These are phyloP conservation scores for Hyposmocoma kahamanoa DNA, from an alignment of 1,140 invertebrate species.

Conservation along the genomic window DNA sequence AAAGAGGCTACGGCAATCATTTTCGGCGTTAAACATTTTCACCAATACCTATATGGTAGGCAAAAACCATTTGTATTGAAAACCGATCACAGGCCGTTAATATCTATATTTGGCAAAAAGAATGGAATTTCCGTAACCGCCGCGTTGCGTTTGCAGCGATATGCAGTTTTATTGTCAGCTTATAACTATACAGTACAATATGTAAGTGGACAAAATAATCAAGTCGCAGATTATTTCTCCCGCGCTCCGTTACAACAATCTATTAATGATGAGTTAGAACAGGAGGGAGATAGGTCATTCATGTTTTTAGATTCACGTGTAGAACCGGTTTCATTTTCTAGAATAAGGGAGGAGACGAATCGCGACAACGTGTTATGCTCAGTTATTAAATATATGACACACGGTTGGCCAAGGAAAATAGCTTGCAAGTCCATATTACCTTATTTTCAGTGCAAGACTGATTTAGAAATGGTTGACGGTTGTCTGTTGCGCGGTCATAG, in stretches of 20 bases:
- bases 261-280: neutral
- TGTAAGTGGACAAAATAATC: constrained; percentile 5
- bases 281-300: neutral
- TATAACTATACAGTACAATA: constrained; percentile 5
- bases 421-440: neutral
- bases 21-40: constrained; percentile 53
- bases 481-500: constrained; percentile 6
- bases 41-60: constrained; percentile 34
- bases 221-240: constrained; percentile 7
- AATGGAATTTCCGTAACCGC: neutral
- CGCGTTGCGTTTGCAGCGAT: constrained; percentile 4
- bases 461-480: constrained; percentile 5
- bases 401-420: constrained; percentile 5
- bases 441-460: neutral
- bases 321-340: too few species aligned
- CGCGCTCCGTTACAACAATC: neutral
- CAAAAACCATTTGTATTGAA: neutral
- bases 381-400: neutral
- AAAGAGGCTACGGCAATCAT: too few species aligned
- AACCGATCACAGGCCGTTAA: constrained; percentile 5
- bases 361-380: neutral
- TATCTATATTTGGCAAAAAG: constrained; percentile 2
- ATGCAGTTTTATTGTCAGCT: neutral
- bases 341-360: neutral
- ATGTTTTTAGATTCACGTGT: neutral